Evolutionary conservation across 2,888 invertebrate species (phyloP), one percentile per base, ranked within the genome.

Genomic region (Rhogogaster chlorosoma): DNA sequence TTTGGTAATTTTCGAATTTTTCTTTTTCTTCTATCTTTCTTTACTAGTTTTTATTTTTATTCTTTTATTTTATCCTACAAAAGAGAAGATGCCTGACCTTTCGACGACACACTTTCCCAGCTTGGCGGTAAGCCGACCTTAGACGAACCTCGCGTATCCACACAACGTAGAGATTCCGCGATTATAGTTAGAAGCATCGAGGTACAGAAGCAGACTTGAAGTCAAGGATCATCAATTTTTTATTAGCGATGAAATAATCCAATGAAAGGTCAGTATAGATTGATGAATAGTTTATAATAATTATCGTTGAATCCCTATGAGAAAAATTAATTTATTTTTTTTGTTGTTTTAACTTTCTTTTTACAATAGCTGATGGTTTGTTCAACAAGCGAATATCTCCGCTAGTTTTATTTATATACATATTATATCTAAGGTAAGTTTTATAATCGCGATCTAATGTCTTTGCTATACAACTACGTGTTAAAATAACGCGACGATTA

Each of bases 51-150:
- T 53, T 45, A 10, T 45, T 38, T 73, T 22, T 42, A 10, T 73
- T 38, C 12, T 53, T 77, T 29, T 49, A 61, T 61, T 38, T 22
- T 22, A 29, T 36, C n/a, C 22, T 7, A 26, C 61, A 10, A 77
- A 77, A 77, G 84, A 86, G 86, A 87, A 85, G 87, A 86, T 85
- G 86, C 84, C 86, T 91, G 91, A 91, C 91, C 91, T 92, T 91
- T 91, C 88, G 87, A 87, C 89, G 91, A 88, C 92, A 91, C 87
- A 92, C 92, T 92, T 92, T 92, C 91, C 88, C 87, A 87, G 83
- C n/a, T n/a, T 84, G 84, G 53, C 49, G 57, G 71, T 80, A 61
- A 67, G 67, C 32, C 32, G 67, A 80, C 80, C 80, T 80, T 61
- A 57, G 22, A 6, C 80, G 80, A 80, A 36, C 77, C 80, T 80